A percentile compares a stretch with the other conserved stretches of the same genome.
Evolutionary conservation across 2,888 invertebrate genomes (phyloP).

Genomic region (Erebia palarica): DNA sequence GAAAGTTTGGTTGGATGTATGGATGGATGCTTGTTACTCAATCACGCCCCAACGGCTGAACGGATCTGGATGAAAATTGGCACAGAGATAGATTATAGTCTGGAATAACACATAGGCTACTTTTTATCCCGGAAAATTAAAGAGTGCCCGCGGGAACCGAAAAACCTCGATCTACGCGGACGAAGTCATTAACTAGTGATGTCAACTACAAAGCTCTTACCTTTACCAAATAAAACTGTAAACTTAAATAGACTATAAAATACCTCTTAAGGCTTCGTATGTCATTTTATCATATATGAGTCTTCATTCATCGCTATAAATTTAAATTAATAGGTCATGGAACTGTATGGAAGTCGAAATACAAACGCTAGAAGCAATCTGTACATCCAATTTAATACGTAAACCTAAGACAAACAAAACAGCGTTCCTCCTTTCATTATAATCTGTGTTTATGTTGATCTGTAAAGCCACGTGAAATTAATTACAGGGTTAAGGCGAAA

Average conservation of each 20-base stretch:
- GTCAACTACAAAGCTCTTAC: background rate
- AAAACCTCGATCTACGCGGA: too few relatives aligned
- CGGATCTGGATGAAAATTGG: too few relatives aligned
- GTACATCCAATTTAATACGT: constrained; percentile 42
- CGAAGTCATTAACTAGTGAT: too few relatives aligned
- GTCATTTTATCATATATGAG: constrained; percentile 1
- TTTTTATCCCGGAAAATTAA: too few relatives aligned
- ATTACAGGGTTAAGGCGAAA: constrained; percentile 50
- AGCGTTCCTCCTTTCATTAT: constrained; percentile 49
- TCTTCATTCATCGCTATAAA: constrained; percentile 12
- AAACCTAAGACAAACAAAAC: constrained; percentile 47
- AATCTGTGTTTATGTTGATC: constrained; percentile 53
- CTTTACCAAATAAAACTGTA: background rate
- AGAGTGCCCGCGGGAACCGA: too few relatives aligned
- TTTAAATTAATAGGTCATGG: constrained; percentile 17
- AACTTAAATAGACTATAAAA: background rate
- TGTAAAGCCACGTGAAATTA: constrained; percentile 54
- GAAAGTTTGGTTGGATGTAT: too few relatives aligned
- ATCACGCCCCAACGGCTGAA: too few relatives aligned
- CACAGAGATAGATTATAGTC: too few relatives aligned
- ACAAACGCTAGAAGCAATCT: constrained; percentile 41
- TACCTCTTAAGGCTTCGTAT: background rate
- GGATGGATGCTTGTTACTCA: too few relatives aligned
- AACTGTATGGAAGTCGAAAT: constrained; percentile 28
- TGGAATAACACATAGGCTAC: too few relatives aligned